Percentiles rank a stretch among this genome's conserved stretches.
Conservation (phyloP, 2,113 vertebrate genomes). For the Paraplagusia blochii region DNA sequence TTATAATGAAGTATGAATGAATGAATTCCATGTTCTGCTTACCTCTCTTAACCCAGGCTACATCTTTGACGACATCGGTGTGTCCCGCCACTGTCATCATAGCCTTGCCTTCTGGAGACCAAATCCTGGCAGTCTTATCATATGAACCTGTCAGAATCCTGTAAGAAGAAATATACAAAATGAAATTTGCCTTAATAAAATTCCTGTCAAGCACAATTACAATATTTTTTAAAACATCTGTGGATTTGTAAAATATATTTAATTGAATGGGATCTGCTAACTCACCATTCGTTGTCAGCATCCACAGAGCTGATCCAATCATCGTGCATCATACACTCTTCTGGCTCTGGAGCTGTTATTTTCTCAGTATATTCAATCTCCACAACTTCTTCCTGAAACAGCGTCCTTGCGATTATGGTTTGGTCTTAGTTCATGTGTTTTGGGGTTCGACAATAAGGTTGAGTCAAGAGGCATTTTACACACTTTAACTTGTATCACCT, state of each 20-base stretch:
- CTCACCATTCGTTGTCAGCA: constrained; percentile 90
- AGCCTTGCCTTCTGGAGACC: constrained; percentile 91
- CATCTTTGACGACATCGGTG: constrained; percentile 93
- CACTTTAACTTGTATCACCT: no score
- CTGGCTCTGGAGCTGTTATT: constrained; percentile 89
- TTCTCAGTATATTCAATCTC: constrained; percentile 94
- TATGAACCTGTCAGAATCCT: constrained; percentile 97
- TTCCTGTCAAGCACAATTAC: no score
- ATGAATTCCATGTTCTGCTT: constrained; percentile 1
- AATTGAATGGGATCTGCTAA: no score
- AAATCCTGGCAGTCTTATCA: constrained; percentile 91
- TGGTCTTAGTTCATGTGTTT: neutral
- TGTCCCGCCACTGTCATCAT: constrained; percentile 88
- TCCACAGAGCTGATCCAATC: constrained; percentile 96
- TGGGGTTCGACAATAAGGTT: no score
- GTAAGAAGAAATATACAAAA: neutral
- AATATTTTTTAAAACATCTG: no score
- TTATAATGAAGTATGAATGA: no score
- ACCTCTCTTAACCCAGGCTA: constrained; percentile 96
- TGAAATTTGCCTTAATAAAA: no score
- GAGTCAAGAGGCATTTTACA: no score
- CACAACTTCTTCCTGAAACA: constrained; percentile 92
- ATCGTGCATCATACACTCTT: constrained; percentile 95
- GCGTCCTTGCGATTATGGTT: neutral
- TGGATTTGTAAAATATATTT: no score